Evolutionary conservation across 2,888 invertebrate genomes (phyloP).

Genomic region (Drosophila mimica): DNA sequence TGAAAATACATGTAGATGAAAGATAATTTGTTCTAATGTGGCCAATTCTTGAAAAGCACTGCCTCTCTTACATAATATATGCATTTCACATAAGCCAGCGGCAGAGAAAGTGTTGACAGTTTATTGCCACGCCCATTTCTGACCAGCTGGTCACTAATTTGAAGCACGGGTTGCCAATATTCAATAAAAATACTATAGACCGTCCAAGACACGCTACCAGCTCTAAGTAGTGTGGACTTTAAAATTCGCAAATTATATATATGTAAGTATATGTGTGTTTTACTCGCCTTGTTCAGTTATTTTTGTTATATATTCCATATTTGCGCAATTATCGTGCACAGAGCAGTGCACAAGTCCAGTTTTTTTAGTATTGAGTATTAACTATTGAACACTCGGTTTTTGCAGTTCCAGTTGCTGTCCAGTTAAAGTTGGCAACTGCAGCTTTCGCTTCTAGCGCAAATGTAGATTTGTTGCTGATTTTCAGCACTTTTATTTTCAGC

Average conservation of each 20-base stretch:
- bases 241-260: not conserved
- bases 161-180: not conserved
- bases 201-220: constrained; percentile 5
- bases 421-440: constrained; percentile 58
- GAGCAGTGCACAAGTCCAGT: constrained; percentile 48
- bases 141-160: not conserved
- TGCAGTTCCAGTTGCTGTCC: constrained; percentile 47
- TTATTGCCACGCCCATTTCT: not conserved
- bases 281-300: constrained; percentile 60
- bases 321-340: constrained; percentile 72
- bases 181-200: not conserved
- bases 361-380: constrained; percentile 32
- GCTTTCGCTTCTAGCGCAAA: constrained; percentile 72
- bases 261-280: constrained; percentile 19
- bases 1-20: not conserved
- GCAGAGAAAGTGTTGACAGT: not conserved
- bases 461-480: constrained; percentile 57
- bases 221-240: constrained; percentile 6
- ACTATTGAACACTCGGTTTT: constrained; percentile 1
- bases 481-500: constrained; percentile 51
- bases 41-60: not conserved
- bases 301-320: constrained; percentile 42
- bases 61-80: not conserved
- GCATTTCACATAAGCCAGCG: not conserved
- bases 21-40: not conserved